A percentile compares a stretch with the other conserved stretches of the same genome.
Evolutionary conservation across 2,113 vertebrate species (phyloP).

Genomic region (Microcebus tavaratra): DNA sequence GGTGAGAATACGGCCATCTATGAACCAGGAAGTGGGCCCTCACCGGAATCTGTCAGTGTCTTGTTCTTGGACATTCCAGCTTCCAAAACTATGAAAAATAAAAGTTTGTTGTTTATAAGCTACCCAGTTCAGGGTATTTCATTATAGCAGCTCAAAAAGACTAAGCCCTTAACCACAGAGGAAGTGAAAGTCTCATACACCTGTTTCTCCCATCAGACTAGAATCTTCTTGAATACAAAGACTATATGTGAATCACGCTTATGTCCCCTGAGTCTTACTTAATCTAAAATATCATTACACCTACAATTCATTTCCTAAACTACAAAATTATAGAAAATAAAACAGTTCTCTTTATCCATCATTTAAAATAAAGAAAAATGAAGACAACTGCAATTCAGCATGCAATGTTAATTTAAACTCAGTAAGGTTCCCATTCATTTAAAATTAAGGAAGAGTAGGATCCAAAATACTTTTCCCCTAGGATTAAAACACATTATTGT

Average conservation of each 20-base stretch:
- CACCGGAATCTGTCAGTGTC: neutral
- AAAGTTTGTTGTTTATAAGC: neutral
- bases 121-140: neutral
- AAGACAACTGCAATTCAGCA: neutral
- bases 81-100: neutral
- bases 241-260: neutral
- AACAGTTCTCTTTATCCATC: neutral
- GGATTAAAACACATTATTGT: slow-evolving; percentile 36
- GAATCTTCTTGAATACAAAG: neutral
- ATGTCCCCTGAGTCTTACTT: neutral
- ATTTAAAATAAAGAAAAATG: slow-evolving; percentile 41
- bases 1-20: neutral
- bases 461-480: neutral
- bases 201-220: neutral
- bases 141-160: neutral
- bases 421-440: slow-evolving; percentile 30
- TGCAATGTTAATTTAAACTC: neutral
- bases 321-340: slow-evolving; percentile 35
- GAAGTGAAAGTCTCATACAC: neutral
- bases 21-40: neutral
- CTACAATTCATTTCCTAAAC: slow-evolving; percentile 34
- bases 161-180: neutral
- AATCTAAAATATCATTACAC: slow-evolving; percentile 26
- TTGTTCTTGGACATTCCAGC: neutral
- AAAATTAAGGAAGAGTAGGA: slow-evolving; percentile 44